phyloP scores from a whole-genome alignment of 2,797 vertebrate species.

The Luscinia luscinia region DNA sequence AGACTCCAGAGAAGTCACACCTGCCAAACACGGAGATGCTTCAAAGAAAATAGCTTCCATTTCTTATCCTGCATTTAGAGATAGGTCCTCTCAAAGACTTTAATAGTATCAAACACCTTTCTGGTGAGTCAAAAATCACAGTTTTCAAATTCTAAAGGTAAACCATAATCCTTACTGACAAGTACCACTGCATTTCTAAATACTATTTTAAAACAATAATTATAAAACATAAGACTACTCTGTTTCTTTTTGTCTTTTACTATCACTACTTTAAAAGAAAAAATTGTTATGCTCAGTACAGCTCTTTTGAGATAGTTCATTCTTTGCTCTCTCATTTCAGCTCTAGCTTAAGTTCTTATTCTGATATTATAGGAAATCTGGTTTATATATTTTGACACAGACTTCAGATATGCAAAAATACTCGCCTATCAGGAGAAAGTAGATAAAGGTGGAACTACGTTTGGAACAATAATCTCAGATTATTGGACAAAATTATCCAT shows the following conservation, averaged over 20 bases:
- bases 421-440: not conserved
- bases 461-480: not conserved
- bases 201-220: not conserved
- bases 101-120: not conserved
- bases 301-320: not conserved
- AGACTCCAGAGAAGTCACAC: not conserved
- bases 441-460: not conserved
- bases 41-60: not conserved
- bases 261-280: not conserved
- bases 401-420: not conserved
- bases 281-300: not conserved
- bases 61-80: not conserved
- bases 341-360: not conserved
- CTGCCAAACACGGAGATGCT: not conserved
- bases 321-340: not conserved
- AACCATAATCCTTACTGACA: not conserved
- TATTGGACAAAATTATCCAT: not conserved
- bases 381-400: not conserved
- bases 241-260: not conserved
- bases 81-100: not conserved
- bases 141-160: not conserved
- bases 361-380: not conserved
- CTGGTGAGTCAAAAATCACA: not conserved
- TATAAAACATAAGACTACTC: not conserved
- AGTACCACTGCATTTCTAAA: not conserved